Evolutionary conservation across 2,797 vertebrate species (phyloP).

Genomic region (Podargus strigoides): DNA sequence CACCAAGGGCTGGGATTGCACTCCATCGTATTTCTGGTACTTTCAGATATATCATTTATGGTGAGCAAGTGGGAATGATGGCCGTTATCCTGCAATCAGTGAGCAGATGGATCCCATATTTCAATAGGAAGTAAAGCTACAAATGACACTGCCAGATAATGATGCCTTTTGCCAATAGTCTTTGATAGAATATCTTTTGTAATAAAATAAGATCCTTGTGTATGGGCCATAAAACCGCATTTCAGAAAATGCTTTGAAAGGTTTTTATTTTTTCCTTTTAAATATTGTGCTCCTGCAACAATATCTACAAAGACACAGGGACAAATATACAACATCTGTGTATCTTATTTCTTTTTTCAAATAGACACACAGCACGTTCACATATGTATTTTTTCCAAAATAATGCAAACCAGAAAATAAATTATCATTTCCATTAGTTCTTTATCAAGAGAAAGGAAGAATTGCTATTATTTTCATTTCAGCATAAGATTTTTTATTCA

Average conservation of each 20-base stretch:
- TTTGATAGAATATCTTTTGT: constrained; percentile 24
- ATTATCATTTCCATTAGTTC: neutral
- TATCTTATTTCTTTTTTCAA: neutral
- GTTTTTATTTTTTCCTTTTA: constrained; percentile 41
- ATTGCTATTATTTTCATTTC: neutral
- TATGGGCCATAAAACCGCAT: constrained; percentile 34
- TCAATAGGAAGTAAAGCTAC: constrained; percentile 37
- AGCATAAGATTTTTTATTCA: neutral
- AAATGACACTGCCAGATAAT: constrained; percentile 35
- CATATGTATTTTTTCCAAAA: neutral
- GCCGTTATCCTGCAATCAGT: neutral
- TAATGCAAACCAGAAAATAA: neutral
- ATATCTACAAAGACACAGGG: neutral
- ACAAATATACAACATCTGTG: constrained; percentile 38
- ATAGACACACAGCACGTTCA: neutral
- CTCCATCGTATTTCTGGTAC: neutral
- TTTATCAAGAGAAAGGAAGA: neutral
- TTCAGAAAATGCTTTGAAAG: constrained; percentile 57
- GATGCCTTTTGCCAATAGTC: constrained; percentile 12
- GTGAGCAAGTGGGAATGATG: constrained; percentile 23
- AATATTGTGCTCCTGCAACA: constrained; percentile 21
- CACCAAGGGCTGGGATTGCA: neutral
- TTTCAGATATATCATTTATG: neutral
- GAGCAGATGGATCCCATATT: constrained; percentile 57
- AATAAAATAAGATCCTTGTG: constrained; percentile 42